These are phyloP conservation scores for Brachyhypopomus occidentalis DNA, from an alignment of 2,113 vertebrate species.

Conservation along the genomic window DNA sequence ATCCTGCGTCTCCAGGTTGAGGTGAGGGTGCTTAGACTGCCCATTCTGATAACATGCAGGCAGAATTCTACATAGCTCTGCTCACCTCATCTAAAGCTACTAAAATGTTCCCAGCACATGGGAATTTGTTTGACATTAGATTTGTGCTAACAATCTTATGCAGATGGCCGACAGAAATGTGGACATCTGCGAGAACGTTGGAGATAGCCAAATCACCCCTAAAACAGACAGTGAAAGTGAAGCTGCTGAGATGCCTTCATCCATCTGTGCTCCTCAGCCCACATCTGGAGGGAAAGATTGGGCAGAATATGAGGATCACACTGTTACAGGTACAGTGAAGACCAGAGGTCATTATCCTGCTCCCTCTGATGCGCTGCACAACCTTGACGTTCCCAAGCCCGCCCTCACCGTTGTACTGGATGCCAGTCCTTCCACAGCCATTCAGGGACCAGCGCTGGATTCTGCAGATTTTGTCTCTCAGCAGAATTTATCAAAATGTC, in stretches of 20 bases:
- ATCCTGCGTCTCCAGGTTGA: constrained; percentile 9
- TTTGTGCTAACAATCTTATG: background rate
- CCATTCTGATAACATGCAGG: constrained; percentile 4
- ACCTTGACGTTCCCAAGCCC: background rate
- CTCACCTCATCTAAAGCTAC: background rate
- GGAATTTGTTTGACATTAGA: background rate
- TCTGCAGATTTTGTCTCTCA: background rate
- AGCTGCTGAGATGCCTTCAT: background rate
- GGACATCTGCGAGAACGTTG: background rate
- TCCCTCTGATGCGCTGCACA: background rate
- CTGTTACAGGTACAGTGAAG: background rate
- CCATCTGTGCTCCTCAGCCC: background rate
- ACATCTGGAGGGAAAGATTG: background rate
- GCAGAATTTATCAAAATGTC: background rate
- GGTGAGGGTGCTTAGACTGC: constrained; percentile 21
- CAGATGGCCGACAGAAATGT: background rate
- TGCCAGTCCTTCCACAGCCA: background rate
- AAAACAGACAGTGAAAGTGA: background rate
- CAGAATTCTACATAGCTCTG: background rate
- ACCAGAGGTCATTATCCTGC: background rate
- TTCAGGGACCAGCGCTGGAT: no score
- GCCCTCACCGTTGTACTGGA: background rate
- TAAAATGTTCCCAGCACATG: background rate
- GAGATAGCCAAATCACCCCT: background rate
- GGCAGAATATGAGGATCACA: background rate